Evolutionary conservation across 2,888 invertebrate species (phyloP).

Genomic region (Nomada hirtipes): DNA sequence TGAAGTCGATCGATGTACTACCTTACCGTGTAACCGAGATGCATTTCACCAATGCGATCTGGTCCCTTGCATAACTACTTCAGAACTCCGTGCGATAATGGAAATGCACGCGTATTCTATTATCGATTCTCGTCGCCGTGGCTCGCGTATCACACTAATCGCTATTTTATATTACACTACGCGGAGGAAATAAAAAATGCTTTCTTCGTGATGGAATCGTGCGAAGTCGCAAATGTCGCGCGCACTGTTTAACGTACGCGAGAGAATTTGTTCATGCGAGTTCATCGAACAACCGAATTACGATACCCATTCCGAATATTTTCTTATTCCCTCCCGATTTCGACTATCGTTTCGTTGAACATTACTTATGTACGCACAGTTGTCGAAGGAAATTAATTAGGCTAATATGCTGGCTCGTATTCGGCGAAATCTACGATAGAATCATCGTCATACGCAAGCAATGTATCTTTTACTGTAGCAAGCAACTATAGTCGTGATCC

Average conservation of each 20-base stretch:
- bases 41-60: conserved; percentile 48
- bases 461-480: conserved; percentile 78
- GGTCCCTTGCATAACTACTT: conserved; percentile 51
- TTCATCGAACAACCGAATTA: too few species aligned
- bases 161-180: conserved; percentile 37
- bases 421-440: conserved; percentile 41
- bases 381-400: neutral
- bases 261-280: too few species aligned
- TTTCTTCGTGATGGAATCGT: neutral
- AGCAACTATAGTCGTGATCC: conserved; percentile 78
- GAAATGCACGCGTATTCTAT: conserved; percentile 48
- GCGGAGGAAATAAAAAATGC: conserved; percentile 53
- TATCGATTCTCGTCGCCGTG: conserved; percentile 29
- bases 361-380: neutral
- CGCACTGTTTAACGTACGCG: too few species aligned
- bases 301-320: neutral
- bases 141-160: conserved; percentile 26
- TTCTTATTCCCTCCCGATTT: conserved; percentile 52
- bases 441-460: conserved; percentile 60
- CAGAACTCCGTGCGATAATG: conserved; percentile 60
- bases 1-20: conserved; percentile 40
- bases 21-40: conserved; percentile 53
- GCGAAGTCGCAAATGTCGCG: too few species aligned
- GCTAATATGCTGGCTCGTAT: neutral
- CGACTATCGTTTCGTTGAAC: neutral